Evolutionary conservation across 1,140 invertebrate genomes (phyloP), one percentile per base, ranked within the genome.

Genomic region (Telenomus remus): DNA sequence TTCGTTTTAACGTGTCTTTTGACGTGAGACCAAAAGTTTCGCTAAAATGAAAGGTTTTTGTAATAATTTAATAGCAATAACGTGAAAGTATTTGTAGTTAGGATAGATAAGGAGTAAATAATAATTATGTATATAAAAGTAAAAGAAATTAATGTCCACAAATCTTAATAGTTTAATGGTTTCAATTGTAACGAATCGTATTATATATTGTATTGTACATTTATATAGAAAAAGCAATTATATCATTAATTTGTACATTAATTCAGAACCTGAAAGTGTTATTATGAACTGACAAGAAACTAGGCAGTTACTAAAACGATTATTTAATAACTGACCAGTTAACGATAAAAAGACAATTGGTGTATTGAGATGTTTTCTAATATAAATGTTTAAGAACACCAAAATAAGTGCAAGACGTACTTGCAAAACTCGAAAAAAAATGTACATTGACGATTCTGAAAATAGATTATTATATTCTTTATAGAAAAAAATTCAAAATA

Each of bases 151-250:
- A 13, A 57, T 35, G 15, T 48, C 19, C 19, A 48, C 14, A 43
- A 7, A 33, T 16, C 8, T 14, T 5, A 10, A 51, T n/a, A 50
- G 14, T 14, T n/a, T n/a, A 42, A 34, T 1, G 34, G 13, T 49
- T 51, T 55, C 12, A 42, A 37, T 33, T 65, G 7, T 34, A 54
- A n/a, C 33, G 55, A 55, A 49, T 65, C 39, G 34, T 56, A 66
- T 56, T 56, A 48, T n/a, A n/a, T 11, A 44, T 44, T 55, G 48
- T 66, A 39, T 44, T 66, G 63, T 66, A 66, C 63, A 66, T 66
- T 66, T 34, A 9, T 56, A 56, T 19, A 44, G 34, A 27, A 46
- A 54, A n/a, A n/a, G 2, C n/a, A n/a, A n/a, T n/a, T n/a, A n/a
- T 27, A 27, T 39, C 9, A 50, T 50, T 50, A 49, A 43, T 50